Evolutionary conservation across 2,113 vertebrate genomes (phyloP), one percentile per base, ranked within the genome.

Genomic region (Riparia riparia): DNA sequence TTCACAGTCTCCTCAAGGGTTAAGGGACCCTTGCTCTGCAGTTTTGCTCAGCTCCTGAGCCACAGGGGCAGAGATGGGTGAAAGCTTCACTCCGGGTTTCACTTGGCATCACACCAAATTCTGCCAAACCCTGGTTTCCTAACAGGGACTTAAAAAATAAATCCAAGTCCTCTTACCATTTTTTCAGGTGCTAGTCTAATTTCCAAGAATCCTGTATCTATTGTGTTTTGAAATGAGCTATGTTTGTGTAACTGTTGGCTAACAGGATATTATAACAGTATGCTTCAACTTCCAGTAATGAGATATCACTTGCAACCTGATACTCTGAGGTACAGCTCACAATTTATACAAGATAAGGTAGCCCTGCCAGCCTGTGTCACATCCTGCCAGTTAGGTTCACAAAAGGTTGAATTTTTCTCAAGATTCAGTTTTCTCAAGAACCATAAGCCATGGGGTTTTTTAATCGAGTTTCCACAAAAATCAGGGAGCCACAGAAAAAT

Each of bases 391-490:
- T 53, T 14, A 10, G 16, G 2, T 31, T 69, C 60, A 32, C 8
- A 6, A 13, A 44, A 60, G 17, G 14, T 16, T 72, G 4, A 64
- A 45, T 26, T 22, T 29, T n/a, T n/a, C n/a, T n/a, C n/a, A n/a
- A 9, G 80, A 14, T 16, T 79, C 28, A 5, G 0, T 65, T 88
- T 89, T 65, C 17, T 22, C 6, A 32, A 57, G 53, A 79, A 31
- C 41, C 17, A 6, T 8, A 12, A 11, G 10, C 4, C 24, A 63
- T 39, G 10, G 2, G 3, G 0, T 4, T 63, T 47, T 66, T 15
- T 0, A 39, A 68, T 57, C 7, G 56, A 32, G n/a, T 66, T 63
- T 58, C 20, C 41, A 54, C 4, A 68, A 49, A 82, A 88, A 53
- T n/a, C 24, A 57, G 18, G 6, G 51, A 65, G 28, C 15, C 12